Base-by-base conservation (phyloP, 2,113 vertebrate genomes). In the Uropsilus gracilis region DNA sequence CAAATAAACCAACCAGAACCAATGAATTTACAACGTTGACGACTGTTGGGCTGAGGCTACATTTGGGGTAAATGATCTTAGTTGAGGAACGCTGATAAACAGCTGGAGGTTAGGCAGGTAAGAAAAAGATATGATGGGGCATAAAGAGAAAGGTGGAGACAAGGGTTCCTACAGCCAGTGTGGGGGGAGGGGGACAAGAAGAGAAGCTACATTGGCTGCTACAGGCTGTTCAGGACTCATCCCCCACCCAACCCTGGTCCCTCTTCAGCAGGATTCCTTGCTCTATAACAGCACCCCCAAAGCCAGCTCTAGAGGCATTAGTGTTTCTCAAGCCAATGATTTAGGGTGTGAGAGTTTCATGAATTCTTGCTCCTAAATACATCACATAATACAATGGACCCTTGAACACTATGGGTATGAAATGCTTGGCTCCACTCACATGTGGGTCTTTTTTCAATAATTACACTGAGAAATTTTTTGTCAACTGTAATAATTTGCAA, bases 181-280 rank as follows among this genome's bases (percentile, higher is more conserved):
- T n/a, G n/a, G 8, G 22, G 17, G 6, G 7, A 77, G 42, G 39
- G 18, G 80, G 8, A n/a, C 11, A 12, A 6, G 2, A 7, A 17
- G 2, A 55, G 6, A 9, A 34, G 16, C 57, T 44, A 8, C 20
- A 59, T 53, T 59, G 37, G 11, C 37, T 48, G n/a, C 86, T 9
- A 0, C 32, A 32, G 37, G 6, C 16, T 46, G 0, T 20, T n/a
- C 24, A 37, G 3, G 14, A 26, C 24, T 44, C 17, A 17, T 4
- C 37, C 30, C 6, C 3, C 8, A 24, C 32, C 14, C 64, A n/a
- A 4, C 3, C 3, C 61, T 48, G 28, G 13, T 53, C 28, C 42
- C 12, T 13, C n/a, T 46, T 28, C 61, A 24, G 11, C 1, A n/a
- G 44, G 3, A 18, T 4, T 50, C 55, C 17, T 72, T 17, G 17